Evolutionary conservation across 2,888 invertebrate species (phyloP), one percentile per base, ranked within the genome.

Genomic region (Euspilapteryx auroguttella): DNA sequence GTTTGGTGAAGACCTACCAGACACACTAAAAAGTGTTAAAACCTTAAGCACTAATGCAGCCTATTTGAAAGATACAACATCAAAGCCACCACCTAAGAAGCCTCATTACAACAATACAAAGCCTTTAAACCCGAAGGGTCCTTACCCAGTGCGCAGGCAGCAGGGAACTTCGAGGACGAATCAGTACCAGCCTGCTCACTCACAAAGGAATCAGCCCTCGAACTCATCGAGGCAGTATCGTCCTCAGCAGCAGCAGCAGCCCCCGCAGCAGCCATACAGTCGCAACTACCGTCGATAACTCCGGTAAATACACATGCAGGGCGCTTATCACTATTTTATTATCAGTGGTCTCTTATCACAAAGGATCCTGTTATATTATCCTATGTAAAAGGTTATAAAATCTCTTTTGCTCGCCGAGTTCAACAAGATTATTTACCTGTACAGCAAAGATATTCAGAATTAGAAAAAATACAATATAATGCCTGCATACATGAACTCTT

Each of bases 41-140:
- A 25, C 28, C 2, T 22, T 28, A 8, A 32, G 8, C 21, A 28
- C 25, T 7, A 17, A 25, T n/a, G 28, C 25, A 17, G 31, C 25
- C 3, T 8, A 25, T 8, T 27, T 14, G 12, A 1, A 8, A 8
- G 4, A 22, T 3, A n/a, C n/a, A n/a, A n/a, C n/a, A n/a, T n/a
- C n/a, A n/a, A n/a, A n/a, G n/a, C n/a, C n/a, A n/a, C n/a, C n/a
- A n/a, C n/a, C n/a, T n/a, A n/a, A n/a, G 6, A 15, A 8, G 13
- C 13, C 8, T 8, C 5, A 17, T 17, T 17, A 6, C 17, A n/a
- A n/a, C n/a, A n/a, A n/a, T n/a, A n/a, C n/a, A n/a, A n/a, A n/a
- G n/a, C 5, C 5, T 8, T 17, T 5, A 8, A 17, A 17, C 5
- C n/a, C n/a, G n/a, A n/a, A n/a, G n/a, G n/a, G n/a, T n/a, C n/a